phyloP scores from a whole-genome alignment of 1,140 invertebrate genomes.

The Nylanderia fulva region DNA sequence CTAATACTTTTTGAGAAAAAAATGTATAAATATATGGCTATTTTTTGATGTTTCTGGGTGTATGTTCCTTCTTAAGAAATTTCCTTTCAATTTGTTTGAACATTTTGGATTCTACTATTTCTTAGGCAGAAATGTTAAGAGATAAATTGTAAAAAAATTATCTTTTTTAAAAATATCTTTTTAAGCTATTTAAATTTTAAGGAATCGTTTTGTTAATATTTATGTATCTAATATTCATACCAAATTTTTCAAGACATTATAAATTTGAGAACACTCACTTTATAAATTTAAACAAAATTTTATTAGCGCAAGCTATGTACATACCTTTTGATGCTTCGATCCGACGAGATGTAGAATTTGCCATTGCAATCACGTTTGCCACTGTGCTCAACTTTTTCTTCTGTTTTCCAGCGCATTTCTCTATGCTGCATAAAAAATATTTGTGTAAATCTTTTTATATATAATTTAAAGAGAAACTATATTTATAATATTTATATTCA shows the following conservation, averaged over 20 bases:
- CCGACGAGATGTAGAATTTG: not conserved
- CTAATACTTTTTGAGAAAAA: no score
- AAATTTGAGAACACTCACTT: no score
- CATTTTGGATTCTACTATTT: not conserved
- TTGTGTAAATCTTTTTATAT: not conserved
- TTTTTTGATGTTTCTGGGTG: no score
- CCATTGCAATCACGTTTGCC: not conserved
- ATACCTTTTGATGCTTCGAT: not conserved
- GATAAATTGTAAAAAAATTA: not conserved
- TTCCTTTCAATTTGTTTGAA: not conserved
- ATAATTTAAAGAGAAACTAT: not conserved
- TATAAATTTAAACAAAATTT: not conserved
- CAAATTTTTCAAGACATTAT: not conserved
- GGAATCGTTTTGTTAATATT: not conserved
- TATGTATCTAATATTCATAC: not conserved
- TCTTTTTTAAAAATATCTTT: not conserved
- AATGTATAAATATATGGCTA: no score
- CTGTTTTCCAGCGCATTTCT: not conserved
- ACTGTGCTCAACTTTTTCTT: not conserved
- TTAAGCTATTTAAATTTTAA: not conserved
- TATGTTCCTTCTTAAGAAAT: not conserved
- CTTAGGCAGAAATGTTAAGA: not conserved
- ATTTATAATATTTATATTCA: not conserved
- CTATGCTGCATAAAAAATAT: not conserved
- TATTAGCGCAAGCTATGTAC: not conserved